Base-by-base conservation (phyloP, 1,140 invertebrate genomes). In the Drosophila athabasca region DNA sequence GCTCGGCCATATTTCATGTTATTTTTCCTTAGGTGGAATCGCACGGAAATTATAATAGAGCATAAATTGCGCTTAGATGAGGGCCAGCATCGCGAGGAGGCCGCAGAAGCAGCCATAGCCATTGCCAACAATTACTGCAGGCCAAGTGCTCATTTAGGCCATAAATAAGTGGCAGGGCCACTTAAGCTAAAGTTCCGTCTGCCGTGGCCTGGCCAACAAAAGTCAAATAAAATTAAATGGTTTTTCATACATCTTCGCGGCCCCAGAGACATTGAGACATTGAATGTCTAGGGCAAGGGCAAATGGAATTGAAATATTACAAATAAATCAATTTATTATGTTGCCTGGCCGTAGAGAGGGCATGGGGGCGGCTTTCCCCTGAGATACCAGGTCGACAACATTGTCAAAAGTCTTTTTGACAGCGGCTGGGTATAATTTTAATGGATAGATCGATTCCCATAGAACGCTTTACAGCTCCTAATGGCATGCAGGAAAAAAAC, bases 141-240 rank as follows among this genome's bases (percentile, higher is more conserved):
- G 58, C 50, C 75, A 78, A 79, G 62, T 74, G 69, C 52, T 67
- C 62, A 79, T 73, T 79, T 74, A 31, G 58, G 76, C 57, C 69
- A 67, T 68, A 72, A 72, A 77, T 65, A 78, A 60, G 60, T 55
- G 51, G 65, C 44, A 26, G 35, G 45, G 62, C 72, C 72, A 75
- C 72, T 75, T 76, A 76, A 61, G 72, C 24, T 22, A 51, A 61
- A 65, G 72, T 75, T 75, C 54, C 54, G 43, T 57, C 43, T 46
- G 35, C 11, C 11, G 8, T 45, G 41, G 41, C 35, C 39, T 31
- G 35, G 74, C 57, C 75, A 77, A 77, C 59, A 77, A 59, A 77
- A 77, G 61, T 79, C 69, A 79, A 79, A 79, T 79, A 54, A 79
- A 79, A 79, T 79, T 73, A 79, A 79, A 79, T 46, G 45, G 44